These are phyloP conservation scores for Macrotis lagotis DNA, from an alignment of 2,113 vertebrate species.

Conservation along the genomic window DNA sequence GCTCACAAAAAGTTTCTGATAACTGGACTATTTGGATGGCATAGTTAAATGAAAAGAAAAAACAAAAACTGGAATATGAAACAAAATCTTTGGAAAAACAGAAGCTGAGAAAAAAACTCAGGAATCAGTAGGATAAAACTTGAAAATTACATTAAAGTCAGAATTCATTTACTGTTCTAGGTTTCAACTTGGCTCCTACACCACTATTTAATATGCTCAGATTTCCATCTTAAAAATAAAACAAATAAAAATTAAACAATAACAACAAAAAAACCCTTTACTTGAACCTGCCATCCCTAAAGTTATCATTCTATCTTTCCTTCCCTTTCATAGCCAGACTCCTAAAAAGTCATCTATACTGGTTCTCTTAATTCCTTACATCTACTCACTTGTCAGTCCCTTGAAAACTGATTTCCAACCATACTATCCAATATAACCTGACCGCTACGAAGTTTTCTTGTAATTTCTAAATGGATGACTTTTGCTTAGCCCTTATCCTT, in stretches of 20 bases:
- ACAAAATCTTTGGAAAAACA: neutral
- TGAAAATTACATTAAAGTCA: neutral
- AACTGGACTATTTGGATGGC: neutral
- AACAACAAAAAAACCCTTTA: neutral
- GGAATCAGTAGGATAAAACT: neutral
- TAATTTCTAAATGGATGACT: neutral
- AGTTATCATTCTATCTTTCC: neutral
- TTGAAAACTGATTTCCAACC: neutral
- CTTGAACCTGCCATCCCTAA: neutral
- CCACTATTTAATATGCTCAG: neutral
- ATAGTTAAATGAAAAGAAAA: neutral
- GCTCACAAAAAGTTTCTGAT: neutral
- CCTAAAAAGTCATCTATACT: neutral
- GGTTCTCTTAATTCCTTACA: too few relatives aligned
- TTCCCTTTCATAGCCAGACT: neutral
- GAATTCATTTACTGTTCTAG: neutral
- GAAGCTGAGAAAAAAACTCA: neutral
- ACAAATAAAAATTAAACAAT: neutral
- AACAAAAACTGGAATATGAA: neutral
- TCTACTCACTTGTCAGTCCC: neutral
- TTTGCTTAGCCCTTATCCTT: neutral
- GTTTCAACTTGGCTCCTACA: neutral
- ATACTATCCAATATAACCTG: neutral
- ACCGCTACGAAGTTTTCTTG: neutral
- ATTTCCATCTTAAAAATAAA: neutral